phyloP scores from a whole-genome alignment of 1,140 invertebrate genomes.

The Psilanteris sp. region DNA sequence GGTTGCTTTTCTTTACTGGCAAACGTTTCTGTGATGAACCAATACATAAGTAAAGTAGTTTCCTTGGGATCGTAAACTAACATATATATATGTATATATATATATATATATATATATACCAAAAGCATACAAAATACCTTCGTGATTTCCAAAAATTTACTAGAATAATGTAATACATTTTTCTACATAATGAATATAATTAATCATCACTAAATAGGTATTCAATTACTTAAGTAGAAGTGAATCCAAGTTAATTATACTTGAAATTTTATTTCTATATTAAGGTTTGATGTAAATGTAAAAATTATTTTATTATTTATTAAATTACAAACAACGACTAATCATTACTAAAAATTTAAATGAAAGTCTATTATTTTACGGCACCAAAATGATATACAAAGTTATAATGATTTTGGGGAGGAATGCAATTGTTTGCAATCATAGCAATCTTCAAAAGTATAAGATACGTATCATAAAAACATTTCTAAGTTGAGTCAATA shows the following conservation, averaged over 20 bases:
- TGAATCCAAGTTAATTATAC: too few species aligned
- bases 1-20: conserved; percentile 40
- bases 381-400: conserved; percentile 22
- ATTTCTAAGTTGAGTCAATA: conserved; percentile 53
- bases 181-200: too few species aligned
- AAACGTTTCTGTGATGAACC: conserved; percentile 56
- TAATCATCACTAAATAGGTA: too few species aligned
- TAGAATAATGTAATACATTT: too few species aligned
- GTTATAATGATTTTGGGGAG: conserved; percentile 26
- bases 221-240: too few species aligned
- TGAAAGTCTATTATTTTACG: conserved; percentile 21
- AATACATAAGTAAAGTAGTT: conserved; percentile 58
- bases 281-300: too few species aligned
- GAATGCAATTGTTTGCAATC: conserved; percentile 31
- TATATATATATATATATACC: conserved; percentile 12
- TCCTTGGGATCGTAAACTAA: conserved; percentile 41
- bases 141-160: too few species aligned
- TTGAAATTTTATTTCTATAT: too few species aligned
- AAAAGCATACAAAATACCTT: too few species aligned
- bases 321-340: too few species aligned
- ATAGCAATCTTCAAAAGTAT: conserved; percentile 23
- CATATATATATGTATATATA: too few species aligned
- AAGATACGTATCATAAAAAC: conserved; percentile 38
- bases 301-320: too few species aligned
- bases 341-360: conserved; percentile 2